Conservation (phyloP, 2,113 vertebrate genomes). For the Solenodon paradoxus region DNA sequence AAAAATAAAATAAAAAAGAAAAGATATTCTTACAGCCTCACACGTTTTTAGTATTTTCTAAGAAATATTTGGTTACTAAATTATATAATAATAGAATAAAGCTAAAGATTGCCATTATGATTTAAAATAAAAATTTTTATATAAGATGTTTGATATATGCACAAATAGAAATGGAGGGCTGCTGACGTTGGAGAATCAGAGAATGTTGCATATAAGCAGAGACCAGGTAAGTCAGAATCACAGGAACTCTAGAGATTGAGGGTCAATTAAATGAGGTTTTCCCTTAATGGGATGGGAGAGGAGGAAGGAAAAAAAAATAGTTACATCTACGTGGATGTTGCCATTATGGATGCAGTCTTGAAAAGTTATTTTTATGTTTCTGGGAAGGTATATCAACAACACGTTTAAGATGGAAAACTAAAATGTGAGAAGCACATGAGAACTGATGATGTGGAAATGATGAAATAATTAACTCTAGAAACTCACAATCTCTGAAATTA, state of each 20-base stretch:
- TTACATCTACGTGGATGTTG: background rate
- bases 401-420: background rate
- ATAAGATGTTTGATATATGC: background rate
- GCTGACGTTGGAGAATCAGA: background rate
- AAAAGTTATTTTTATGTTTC: background rate
- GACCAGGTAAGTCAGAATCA: background rate
- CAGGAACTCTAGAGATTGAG: background rate
- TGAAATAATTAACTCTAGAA: background rate
- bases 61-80: background rate
- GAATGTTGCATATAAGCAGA: background rate
- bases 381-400: background rate
- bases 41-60: background rate
- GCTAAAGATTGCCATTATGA: too few relatives aligned
- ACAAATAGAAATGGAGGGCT: background rate
- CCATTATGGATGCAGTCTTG: background rate
- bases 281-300: too few relatives aligned
- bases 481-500: background rate
- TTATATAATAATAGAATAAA: too few relatives aligned
- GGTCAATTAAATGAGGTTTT: background rate
- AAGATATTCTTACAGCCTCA: background rate
- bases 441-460: background rate
- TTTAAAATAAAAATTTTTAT: background rate
- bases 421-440: background rate
- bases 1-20: too few relatives aligned
- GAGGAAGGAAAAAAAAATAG: background rate